Base-by-base conservation (phyloP, 2,888 invertebrate genomes). In the Ariolimax columbianus region DNA sequence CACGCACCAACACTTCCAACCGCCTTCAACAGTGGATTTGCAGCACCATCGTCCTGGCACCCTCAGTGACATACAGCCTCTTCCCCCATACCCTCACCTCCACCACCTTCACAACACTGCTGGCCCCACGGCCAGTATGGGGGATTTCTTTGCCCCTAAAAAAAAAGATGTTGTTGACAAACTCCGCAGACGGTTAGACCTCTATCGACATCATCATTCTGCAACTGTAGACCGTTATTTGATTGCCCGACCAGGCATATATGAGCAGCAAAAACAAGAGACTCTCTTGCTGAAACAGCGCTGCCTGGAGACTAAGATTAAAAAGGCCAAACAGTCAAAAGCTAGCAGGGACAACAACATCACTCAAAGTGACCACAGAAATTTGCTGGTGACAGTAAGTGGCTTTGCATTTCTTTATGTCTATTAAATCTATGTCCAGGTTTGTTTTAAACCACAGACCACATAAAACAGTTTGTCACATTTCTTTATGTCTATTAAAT, bases 261-360 rank as follows among this genome's bases (percentile, higher is more conserved):
- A 97, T 95, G 98, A 98, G 93, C 97, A 97, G 94, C 97, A 98
- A 94, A 96, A 97, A 91, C 96, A 97, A 95, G 98, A 98, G 94
- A 98, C 98, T 19, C 85, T 85, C 38, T 96, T 97, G 89, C 95
- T 98, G 88, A 97, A 97, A 94, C 97, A 98, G 94, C 96, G 97
- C 89, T 98, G 96, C 94, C 95, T 98, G 91, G 98, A 98, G 95
- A 97, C 97, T 94, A 98, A 97, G 94, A 96, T 97, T 89, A 98
- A 98, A 95, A 95, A 97, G 89, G 89, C 91, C 19, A 92, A 92
- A 86, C 89, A 89, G 59, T 87, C 88, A 36, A 89, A 89, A 79
- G 55, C 86, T 30, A 87, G 83, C 70, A 86, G 87, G 79, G 89
- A 88, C 88, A 88, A 33, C 87, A 89, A 75, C 40, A n/a, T 6